phyloP scores from a whole-genome alignment of 2,888 invertebrate genomes.

The Stenolophus ochropezus region DNA sequence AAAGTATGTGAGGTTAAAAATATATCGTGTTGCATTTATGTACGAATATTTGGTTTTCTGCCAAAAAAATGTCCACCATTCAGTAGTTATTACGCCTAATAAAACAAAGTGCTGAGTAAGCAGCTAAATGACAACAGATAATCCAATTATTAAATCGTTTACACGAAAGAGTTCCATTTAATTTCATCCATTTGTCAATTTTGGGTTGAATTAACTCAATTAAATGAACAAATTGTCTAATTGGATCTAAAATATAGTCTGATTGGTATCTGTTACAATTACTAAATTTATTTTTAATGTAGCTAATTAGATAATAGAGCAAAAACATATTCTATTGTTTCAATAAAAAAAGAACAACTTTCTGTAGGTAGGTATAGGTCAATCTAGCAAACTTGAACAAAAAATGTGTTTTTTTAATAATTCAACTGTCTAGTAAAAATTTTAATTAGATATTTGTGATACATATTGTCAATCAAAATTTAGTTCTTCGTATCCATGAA shows the following conservation, averaged over 20 bases:
- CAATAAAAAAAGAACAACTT: neutral
- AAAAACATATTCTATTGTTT: neutral
- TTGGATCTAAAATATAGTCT: neutral
- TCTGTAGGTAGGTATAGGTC: neutral
- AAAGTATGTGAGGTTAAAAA: constrained; percentile 4
- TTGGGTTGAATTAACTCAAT: neutral
- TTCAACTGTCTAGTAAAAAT: too few species aligned
- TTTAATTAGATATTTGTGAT: too few species aligned
- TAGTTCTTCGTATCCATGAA: too few species aligned
- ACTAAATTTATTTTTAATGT: neutral
- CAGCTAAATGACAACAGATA: neutral
- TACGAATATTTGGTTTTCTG: constrained; percentile 1
- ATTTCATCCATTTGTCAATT: neutral
- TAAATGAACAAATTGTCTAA: constrained; percentile 1
- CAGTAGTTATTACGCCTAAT: constrained; percentile 12
- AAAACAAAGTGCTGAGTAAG: constrained; percentile 3
- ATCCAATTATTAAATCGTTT: neutral
- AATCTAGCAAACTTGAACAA: neutral
- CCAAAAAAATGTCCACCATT: constrained; percentile 25
- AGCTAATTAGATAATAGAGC: neutral
- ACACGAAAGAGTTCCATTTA: neutral
- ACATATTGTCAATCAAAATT: too few species aligned
- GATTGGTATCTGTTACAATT: neutral
- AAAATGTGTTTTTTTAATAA: neutral
- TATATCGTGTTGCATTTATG: constrained; percentile 7